Conservation (phyloP, 2,888 invertebrate genomes). For the Clistopyga incitator region DNA sequence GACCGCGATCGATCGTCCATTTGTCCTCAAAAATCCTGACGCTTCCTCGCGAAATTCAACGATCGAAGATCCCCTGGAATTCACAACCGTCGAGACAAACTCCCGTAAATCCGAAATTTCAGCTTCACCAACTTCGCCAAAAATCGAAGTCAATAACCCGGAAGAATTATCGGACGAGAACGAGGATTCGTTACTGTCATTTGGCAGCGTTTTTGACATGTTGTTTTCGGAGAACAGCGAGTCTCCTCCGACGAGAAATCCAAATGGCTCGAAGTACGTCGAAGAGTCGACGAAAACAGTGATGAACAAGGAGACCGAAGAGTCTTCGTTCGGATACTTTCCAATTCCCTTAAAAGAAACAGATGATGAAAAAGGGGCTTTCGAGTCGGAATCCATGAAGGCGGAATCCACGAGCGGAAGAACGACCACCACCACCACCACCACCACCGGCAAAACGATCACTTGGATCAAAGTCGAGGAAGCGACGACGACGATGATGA, state of each 20-base stretch:
- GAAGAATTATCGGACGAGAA: conserved; percentile 78
- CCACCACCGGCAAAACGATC: conserved; percentile 42
- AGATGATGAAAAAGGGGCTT: not conserved
- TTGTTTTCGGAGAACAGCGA: conserved; percentile 84
- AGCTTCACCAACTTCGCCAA: not conserved
- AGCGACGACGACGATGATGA: conserved; percentile 61
- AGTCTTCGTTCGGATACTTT: conserved; percentile 51
- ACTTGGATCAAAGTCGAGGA: conserved; percentile 36
- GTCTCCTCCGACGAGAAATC: not conserved
- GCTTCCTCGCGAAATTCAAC: not conserved
- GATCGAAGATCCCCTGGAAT: conserved; percentile 11
- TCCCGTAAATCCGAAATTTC: conserved; percentile 3
- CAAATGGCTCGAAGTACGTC: not conserved
- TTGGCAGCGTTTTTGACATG: conserved; percentile 88
- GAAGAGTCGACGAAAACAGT: conserved; percentile 26
- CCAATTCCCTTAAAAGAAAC: not conserved
- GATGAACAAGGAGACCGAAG: conserved; percentile 6
- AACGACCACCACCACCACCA: conserved; percentile 40
- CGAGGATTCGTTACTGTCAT: conserved; percentile 85
- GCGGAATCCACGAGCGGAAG: not conserved
- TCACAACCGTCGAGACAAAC: not conserved
- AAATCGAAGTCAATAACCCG: not conserved
- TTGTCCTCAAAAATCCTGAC: not conserved
- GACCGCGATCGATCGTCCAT: not conserved
- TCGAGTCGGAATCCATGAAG: not conserved